These are phyloP conservation scores for Sesamia inferens DNA, from an alignment of 2,888 invertebrate genomes.

Conservation along the genomic window DNA sequence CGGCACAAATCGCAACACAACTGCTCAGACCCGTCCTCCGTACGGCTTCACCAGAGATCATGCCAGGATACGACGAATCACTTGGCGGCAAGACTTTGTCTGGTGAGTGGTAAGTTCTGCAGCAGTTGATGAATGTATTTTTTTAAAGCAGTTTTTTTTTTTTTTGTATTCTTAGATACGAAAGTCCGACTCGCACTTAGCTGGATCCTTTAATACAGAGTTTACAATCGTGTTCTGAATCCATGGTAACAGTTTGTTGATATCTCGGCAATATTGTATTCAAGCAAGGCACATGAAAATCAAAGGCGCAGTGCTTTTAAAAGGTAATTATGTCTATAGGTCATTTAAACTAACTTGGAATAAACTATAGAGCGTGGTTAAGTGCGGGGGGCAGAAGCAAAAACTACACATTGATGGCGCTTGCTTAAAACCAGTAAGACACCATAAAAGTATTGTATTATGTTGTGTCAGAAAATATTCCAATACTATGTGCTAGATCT, in stretches of 20 bases:
- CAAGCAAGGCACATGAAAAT: constrained; percentile 19
- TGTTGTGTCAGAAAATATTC: neutral
- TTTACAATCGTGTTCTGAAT: neutral
- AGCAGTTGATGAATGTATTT: no score
- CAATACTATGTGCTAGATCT: constrained; percentile 20
- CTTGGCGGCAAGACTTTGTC: no score
- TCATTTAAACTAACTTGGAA: neutral
- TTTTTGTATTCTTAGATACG: no score
- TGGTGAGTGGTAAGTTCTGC: no score
- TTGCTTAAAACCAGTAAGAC: constrained; percentile 43
- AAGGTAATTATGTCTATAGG: neutral
- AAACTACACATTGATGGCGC: constrained; percentile 43
- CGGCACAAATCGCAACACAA: no score
- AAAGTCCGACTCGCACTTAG: no score
- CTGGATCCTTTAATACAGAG: no score
- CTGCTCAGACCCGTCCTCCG: no score
- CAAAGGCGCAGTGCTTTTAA: neutral
- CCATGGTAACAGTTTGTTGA: no score
- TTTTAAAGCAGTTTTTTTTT: no score
- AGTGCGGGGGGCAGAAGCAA: constrained; percentile 36
- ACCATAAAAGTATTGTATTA: constrained; percentile 42
- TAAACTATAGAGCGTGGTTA: constrained; percentile 34
- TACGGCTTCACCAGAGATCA: no score
- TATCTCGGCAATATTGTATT: neutral
- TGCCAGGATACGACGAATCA: no score